These are phyloP conservation scores for Parnassius glacialis DNA, from an alignment of 2,888 invertebrate genomes.

Conservation along the genomic window DNA sequence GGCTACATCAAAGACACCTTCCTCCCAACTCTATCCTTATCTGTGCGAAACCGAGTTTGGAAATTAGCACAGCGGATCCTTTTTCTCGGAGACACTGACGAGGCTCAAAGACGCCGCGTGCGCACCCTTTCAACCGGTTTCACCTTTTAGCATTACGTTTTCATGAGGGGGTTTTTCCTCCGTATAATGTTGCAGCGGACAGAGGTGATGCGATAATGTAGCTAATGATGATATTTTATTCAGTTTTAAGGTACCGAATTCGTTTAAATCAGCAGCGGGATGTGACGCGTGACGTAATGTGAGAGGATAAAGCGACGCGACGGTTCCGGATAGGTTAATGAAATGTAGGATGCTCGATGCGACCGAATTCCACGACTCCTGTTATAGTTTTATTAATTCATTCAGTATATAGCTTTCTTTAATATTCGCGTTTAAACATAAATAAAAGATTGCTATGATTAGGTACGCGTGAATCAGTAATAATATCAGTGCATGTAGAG, in stretches of 20 bases:
- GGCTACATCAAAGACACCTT: slow-evolving; percentile 79
- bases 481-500: no score
- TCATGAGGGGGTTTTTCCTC: slow-evolving; percentile 55
- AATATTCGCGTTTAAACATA: no score
- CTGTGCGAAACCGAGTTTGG: slow-evolving; percentile 76
- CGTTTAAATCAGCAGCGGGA: slow-evolving; percentile 40
- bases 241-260: slow-evolving; percentile 50
- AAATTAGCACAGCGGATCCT: slow-evolving; percentile 74
- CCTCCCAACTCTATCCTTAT: slow-evolving; percentile 73
- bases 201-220: slow-evolving; percentile 60
- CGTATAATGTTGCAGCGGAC: slow-evolving; percentile 55
- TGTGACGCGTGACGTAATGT: no score
- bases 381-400: no score
- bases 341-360: slow-evolving; percentile 29
- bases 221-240: slow-evolving; percentile 70
- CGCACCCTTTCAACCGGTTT: slow-evolving; percentile 70
- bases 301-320: slow-evolving; percentile 42
- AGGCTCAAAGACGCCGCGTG: slow-evolving; percentile 56
- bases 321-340: slow-evolving; percentile 33
- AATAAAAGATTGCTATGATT: no score
- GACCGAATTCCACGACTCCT: background rate
- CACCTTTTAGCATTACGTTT: slow-evolving; percentile 69
- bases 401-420: no score
- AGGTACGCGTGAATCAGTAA: no score
- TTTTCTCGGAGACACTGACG: slow-evolving; percentile 38